Evolutionary conservation across 2,888 invertebrate genomes (phyloP), one percentile per base, ranked within the genome.

Genomic region (Copidosoma aretas): DNA sequence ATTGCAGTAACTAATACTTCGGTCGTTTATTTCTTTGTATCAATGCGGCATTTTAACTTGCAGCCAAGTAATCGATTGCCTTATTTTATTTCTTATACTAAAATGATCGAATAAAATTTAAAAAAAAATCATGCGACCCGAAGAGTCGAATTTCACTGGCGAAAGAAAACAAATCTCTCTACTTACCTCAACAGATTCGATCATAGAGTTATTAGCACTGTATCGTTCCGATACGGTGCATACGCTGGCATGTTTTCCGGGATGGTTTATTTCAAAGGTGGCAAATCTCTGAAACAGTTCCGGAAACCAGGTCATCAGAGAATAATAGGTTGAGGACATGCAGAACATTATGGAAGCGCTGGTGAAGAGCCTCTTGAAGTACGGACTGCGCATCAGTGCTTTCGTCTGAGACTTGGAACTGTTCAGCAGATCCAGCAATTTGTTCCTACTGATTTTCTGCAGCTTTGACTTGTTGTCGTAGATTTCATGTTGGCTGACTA

Each of bases 241-340:
- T 19, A 93, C 91, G 0, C 91, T 90, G 0, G 91, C 91, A 0
- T 88, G 86, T 54, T 87, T 86, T 74, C 88, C 88, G 1, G 91
- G 91, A 85, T 89, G 87, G 5, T 85, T 82, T 24, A 84, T 81
- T 79, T 92, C 91, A 81, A 89, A 92, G 76, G 89, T 89, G 76
- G 92, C 91, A 82, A 92, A 92, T 64, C 94, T 89, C 83, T 77
- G 76, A 85, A 94, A 94, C 75, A 95, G 84, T 82, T 94, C 94
- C 12, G 94, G 94, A 84, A 95, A 93, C 95, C 95, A 95, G 81
- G 94, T 88, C 91, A 93, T 93, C 57, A 95, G 85, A 10, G 94
- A 94, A 83, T 94, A 95, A 85, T 94, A 95, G 78, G 94, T 93
- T 84, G 92, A 90, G 51, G 91, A 91, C 71, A 92, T 84, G 79